Evolutionary conservation across 2,797 vertebrate genomes (phyloP), one percentile per base, ranked within the genome.

Genomic region (Smutsia temminckii): DNA sequence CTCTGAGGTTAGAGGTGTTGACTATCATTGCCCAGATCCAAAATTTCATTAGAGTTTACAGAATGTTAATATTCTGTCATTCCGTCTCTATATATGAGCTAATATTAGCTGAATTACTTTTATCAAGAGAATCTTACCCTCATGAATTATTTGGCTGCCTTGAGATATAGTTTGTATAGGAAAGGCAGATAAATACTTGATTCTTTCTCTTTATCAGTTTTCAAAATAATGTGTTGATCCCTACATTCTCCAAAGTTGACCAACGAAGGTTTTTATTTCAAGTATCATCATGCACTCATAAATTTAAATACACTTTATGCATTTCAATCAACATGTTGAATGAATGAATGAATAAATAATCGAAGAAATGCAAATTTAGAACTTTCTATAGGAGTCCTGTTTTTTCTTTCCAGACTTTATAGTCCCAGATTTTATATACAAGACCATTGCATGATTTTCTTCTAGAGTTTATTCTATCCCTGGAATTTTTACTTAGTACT

Each of bases 381-480:
- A 85, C 59, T 79, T 88, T 37, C 34, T 77, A 5, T 32, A 63
- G 42, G 16, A 18, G 71, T 86, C 88, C 37, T 42, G 46, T 64
- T 89, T 68, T 94, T 84, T 68, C 40, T 84, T 89, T 86, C 55
- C 40, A 89, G 78, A 93, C 6, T 69, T 94, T 57, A 29, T 53
- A 71, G 66, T 66, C 27, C 25, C 46, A 77, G 29, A 64, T 75
- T 92, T 92, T 85, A 83, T 71, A 85, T 78, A 61, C 40, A 91
- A 89, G 95, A 85, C 49, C 42, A 91, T n/a, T 86, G 49, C 29
- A 16, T 72, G 81, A 59, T 95, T 95, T 96, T 93, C 16, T 91
- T 95, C 59, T 92, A 79, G 51, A 32, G 53, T 95, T 93, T 92
- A 92, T 92, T 93, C 69, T 69, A 46, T 77, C 92, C 79, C 88